Conservation (phyloP, 2,888 invertebrate species). For the Kryphioiulus occultus region DNA sequence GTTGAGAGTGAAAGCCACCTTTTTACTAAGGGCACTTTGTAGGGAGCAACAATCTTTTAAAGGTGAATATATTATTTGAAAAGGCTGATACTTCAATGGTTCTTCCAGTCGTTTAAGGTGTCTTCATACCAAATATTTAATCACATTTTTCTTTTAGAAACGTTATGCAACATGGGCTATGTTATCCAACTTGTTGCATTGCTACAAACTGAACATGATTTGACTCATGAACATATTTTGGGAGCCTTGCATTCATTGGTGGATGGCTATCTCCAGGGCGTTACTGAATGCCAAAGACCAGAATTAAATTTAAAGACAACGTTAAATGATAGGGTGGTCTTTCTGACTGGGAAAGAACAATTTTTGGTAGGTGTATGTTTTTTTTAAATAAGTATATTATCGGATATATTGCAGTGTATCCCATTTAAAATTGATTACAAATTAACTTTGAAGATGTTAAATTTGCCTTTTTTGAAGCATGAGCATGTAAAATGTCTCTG, state of each 20-base stretch:
- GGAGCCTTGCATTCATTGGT: conserved; percentile 65
- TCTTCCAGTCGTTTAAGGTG: not conserved
- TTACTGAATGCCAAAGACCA: conserved; percentile 64
- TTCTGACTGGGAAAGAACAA: conserved; percentile 64
- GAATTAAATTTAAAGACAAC: conserved; percentile 63
- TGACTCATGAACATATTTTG: conserved; percentile 67
- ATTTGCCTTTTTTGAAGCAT: too few species aligned
- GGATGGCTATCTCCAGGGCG: conserved; percentile 62
- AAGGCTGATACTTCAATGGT: too few species aligned
- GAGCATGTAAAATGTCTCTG: too few species aligned
- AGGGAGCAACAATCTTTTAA: conserved; percentile 66
- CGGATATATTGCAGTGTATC: too few species aligned
- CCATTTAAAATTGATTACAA: too few species aligned
- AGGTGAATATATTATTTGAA: conserved; percentile 66
- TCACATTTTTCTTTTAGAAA: conserved; percentile 57
- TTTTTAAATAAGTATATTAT: too few species aligned
- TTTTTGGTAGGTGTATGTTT: conserved; percentile 57
- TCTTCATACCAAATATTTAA: not conserved
- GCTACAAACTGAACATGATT: conserved; percentile 60
- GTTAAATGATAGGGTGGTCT: conserved; percentile 62
- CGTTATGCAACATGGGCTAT: conserved; percentile 62
- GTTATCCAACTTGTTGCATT: conserved; percentile 62
- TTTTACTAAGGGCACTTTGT: conserved; percentile 73
- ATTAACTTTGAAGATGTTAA: too few species aligned
- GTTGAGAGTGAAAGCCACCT: conserved; percentile 75